Conservation (phyloP, 2,888 invertebrate species). For the Miltochrista miniata region DNA sequence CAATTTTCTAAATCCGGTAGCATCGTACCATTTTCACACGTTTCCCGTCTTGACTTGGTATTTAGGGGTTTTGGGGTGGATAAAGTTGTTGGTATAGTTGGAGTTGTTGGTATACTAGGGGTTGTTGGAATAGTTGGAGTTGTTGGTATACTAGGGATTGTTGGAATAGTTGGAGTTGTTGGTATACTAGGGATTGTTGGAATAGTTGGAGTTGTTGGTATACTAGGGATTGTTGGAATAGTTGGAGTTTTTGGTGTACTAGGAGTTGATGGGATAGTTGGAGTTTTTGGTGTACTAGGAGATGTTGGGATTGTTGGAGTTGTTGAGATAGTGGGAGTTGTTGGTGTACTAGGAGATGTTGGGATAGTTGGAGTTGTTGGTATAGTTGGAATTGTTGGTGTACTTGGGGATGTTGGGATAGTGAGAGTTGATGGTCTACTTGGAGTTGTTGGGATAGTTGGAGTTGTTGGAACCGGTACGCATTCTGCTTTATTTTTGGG, state of each 20-base stretch:
- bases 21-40: not conserved
- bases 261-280: not conserved
- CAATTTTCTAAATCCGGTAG: constrained; percentile 13
- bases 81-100: not conserved
- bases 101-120: not conserved
- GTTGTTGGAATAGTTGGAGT: not conserved
- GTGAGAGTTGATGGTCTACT: not conserved
- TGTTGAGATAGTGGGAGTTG: not conserved
- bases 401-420: not conserved
- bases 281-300: too few relatives aligned
- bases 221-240: not conserved
- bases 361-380: not conserved
- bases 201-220: not conserved
- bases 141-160: not conserved
- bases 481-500: not conserved
- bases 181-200: not conserved
- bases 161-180: not conserved
- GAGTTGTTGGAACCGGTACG: not conserved
- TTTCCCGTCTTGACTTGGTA: not conserved
- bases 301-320: not conserved
- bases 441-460: not conserved
- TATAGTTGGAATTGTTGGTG: not conserved
- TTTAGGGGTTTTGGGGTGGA: too few relatives aligned
- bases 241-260: too few relatives aligned
- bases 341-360: not conserved